phyloP scores from a whole-genome alignment of 2,113 vertebrate species.

The Tragelaphus scriptus region DNA sequence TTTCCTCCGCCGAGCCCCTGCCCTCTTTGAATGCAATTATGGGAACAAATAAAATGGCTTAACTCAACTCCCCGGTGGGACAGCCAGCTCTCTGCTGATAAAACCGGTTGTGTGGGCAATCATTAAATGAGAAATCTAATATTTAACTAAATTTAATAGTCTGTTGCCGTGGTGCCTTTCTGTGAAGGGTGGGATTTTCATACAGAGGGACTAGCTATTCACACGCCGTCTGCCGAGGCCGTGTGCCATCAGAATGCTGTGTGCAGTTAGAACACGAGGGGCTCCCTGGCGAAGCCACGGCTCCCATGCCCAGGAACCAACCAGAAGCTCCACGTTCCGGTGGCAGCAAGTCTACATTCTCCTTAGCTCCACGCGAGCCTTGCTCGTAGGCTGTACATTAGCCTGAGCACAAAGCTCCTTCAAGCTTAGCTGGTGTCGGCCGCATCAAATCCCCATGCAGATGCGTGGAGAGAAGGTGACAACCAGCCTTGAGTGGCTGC shows the following conservation, averaged over 20 bases:
- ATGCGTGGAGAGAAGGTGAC: fast-evolving
- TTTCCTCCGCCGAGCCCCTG: conserved; percentile 71
- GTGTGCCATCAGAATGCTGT: background rate
- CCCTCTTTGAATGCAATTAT: conserved; percentile 84
- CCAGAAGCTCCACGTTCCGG: background rate
- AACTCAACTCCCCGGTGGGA: conserved; percentile 76
- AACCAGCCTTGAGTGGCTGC: background rate
- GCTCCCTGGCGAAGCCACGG: background rate
- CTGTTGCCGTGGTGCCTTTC: conserved; percentile 71
- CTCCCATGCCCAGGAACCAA: background rate
- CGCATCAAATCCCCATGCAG: fast-evolving
- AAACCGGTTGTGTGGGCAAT: conserved; percentile 81
- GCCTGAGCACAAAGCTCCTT: background rate
- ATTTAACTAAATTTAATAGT: conserved; percentile 82
- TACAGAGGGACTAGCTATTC: conserved; percentile 64
- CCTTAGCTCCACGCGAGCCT: background rate
- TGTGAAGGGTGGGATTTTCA: conserved; percentile 64
- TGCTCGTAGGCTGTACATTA: background rate
- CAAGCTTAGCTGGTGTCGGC: background rate
- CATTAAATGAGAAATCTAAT: conserved; percentile 84
- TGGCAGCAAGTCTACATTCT: background rate
- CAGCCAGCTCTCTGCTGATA: conserved; percentile 83
- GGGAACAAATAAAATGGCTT: conserved; percentile 83
- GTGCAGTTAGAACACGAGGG: background rate
- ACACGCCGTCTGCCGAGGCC: conserved; percentile 15